Percentiles rank a stretch among this genome's conserved stretches.
Conservation (phyloP, 1,140 invertebrate genomes). For the Drosophila gunungcola region DNA sequence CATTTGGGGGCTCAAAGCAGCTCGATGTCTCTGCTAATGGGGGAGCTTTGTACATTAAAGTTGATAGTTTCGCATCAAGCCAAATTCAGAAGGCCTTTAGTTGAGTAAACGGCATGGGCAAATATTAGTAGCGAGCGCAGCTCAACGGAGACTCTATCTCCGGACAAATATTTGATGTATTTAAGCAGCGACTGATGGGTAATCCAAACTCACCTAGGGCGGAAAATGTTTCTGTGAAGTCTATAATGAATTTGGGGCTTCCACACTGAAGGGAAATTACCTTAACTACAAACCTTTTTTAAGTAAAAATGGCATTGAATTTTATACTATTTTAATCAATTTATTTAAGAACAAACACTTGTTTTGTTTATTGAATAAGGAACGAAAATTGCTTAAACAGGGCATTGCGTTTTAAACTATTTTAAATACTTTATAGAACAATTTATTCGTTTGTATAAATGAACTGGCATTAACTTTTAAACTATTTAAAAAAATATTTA, state of each 20-base stretch:
- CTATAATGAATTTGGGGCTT: background rate
- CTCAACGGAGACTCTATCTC: slow-evolving; percentile 18
- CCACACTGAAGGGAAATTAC: background rate
- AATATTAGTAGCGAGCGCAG: slow-evolving; percentile 25
- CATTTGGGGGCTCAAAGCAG: slow-evolving; percentile 1
- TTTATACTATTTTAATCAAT: too few species aligned
- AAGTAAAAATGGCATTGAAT: too few species aligned
- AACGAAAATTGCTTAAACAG: too few species aligned
- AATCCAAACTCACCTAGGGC: slow-evolving; percentile 12
- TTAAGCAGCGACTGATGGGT: slow-evolving; percentile 1
- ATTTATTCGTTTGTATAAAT: too few species aligned
- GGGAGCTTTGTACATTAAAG: slow-evolving; percentile 40
- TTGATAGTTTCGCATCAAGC: slow-evolving; percentile 36
- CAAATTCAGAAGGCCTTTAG: slow-evolving; percentile 6
- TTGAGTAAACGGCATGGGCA: slow-evolving; percentile 4
- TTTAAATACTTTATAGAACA: too few species aligned
- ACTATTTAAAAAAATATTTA: too few species aligned
- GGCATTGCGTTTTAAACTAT: too few species aligned
- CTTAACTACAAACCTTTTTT: too few species aligned
- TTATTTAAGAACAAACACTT: too few species aligned
- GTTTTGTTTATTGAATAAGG: too few species aligned
- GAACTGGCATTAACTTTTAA: too few species aligned
- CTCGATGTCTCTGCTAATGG: slow-evolving; percentile 26
- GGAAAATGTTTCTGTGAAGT: background rate
- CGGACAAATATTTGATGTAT: slow-evolving; percentile 38